Percentiles rank a stretch among this genome's conserved stretches.
Evolutionary conservation across 2,797 vertebrate species (phyloP).

Genomic region (Enteromius anoplus): DNA sequence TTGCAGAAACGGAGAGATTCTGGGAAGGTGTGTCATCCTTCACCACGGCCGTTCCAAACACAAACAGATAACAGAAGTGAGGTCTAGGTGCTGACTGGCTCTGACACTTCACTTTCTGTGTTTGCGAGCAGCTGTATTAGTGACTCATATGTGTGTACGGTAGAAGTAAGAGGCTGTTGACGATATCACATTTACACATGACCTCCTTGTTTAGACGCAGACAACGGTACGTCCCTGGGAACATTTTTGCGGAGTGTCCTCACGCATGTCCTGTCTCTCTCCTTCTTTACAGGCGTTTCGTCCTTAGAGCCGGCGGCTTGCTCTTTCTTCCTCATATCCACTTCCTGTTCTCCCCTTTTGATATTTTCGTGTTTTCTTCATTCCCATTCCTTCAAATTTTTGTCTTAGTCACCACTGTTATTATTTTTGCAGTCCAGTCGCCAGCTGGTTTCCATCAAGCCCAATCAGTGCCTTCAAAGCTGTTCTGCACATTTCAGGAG

Average conservation of each 20-base stretch:
- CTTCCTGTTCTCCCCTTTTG: slow-evolving; percentile 41
- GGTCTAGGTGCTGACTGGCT: slow-evolving; percentile 43
- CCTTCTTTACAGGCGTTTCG: slow-evolving; percentile 9
- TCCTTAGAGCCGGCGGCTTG: not conserved
- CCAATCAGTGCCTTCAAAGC: slow-evolving; percentile 64
- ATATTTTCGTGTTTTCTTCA: slow-evolving; percentile 49
- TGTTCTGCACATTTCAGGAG: slow-evolving; percentile 66
- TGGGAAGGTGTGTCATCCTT: slow-evolving; percentile 63
- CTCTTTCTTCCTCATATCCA: slow-evolving; percentile 34
- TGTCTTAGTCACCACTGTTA: slow-evolving; percentile 59
- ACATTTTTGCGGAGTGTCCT: slow-evolving; percentile 49
- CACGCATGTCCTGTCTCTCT: slow-evolving; percentile 40
- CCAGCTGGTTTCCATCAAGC: slow-evolving; percentile 67
- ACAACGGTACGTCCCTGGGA: not conserved
- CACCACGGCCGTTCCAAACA: slow-evolving; percentile 58
- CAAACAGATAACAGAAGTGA: slow-evolving; percentile 60
- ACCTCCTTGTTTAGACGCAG: slow-evolving; percentile 34
- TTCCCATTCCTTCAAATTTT: slow-evolving; percentile 54
- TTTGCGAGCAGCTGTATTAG: slow-evolving; percentile 24
- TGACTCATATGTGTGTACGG: slow-evolving; percentile 30
- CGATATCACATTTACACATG: slow-evolving; percentile 43
- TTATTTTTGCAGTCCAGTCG: slow-evolving; percentile 63
- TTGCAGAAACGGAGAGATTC: slow-evolving; percentile 53
- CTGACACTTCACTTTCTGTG: slow-evolving; percentile 39
- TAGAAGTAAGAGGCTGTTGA: slow-evolving; percentile 38